Conservation (phyloP, 92 coral and sea anemone genomes). For the Paragorgia papillata region DNA sequence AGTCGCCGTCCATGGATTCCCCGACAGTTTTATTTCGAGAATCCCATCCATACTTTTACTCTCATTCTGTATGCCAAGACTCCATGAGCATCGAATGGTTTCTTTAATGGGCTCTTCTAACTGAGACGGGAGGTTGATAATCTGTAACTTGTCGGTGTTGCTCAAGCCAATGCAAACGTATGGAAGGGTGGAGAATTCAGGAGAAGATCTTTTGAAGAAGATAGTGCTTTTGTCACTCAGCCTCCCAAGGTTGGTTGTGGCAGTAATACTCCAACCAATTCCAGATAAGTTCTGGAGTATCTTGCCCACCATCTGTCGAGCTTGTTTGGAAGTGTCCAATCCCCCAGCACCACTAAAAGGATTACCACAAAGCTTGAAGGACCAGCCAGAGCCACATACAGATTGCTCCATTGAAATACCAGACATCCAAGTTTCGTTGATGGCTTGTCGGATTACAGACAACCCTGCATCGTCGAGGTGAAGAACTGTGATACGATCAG, state of each 20-base stretch:
- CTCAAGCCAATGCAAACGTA: slow-evolving; percentile 56
- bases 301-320: slow-evolving; percentile 52
- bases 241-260: slow-evolving; percentile 52
- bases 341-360: slow-evolving; percentile 48
- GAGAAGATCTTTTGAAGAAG: slow-evolving; percentile 52
- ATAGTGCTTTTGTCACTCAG: slow-evolving; percentile 53
- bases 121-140: slow-evolving; percentile 58
- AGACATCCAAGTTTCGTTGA: slow-evolving; percentile 57
- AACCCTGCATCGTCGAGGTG: slow-evolving; percentile 55
- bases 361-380: slow-evolving; percentile 58
- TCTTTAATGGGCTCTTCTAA: slow-evolving; percentile 51
- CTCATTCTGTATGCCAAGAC: slow-evolving; percentile 56
- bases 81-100: slow-evolving; percentile 54
- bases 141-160: slow-evolving; percentile 64
- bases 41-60: slow-evolving; percentile 29
- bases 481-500: slow-evolving; percentile 51
- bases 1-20: slow-evolving; percentile 60
- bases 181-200: slow-evolving; percentile 38
- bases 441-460: slow-evolving; percentile 58
- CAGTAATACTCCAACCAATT: slow-evolving; percentile 63
- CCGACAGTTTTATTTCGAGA: slow-evolving; percentile 49
- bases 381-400: slow-evolving; percentile 49
- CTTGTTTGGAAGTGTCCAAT: slow-evolving; percentile 21
- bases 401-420: slow-evolving; percentile 45
- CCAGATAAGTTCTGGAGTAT: slow-evolving; percentile 63